phyloP scores from a whole-genome alignment of 2,888 invertebrate genomes.

The Oscheius sp. region DNA sequence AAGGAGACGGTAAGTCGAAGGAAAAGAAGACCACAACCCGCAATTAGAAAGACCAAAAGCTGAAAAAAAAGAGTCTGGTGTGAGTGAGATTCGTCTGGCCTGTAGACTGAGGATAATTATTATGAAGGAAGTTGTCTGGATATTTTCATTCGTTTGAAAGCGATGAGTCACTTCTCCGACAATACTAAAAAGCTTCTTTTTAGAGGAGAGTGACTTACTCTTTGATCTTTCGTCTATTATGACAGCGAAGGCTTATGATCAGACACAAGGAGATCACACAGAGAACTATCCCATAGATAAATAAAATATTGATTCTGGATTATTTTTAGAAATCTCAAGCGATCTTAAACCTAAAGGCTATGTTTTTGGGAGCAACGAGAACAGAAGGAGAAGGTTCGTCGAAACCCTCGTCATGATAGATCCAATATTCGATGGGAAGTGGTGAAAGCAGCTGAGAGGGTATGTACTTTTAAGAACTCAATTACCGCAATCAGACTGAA shows the following conservation, averaged over 20 bases:
- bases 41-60: not conserved
- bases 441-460: not conserved
- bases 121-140: slow-evolving; percentile 6
- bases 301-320: slow-evolving; percentile 1
- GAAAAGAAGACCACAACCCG: not conserved
- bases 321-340: no score
- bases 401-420: not conserved
- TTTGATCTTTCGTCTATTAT: not conserved
- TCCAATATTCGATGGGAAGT: not conserved
- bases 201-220: not conserved
- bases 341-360: not conserved
- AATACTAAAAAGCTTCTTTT: not conserved
- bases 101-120: not conserved
- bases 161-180: not conserved
- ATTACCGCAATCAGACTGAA: slow-evolving; percentile 4
- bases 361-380: not conserved
- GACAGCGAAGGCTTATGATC: not conserved
- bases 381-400: not conserved
- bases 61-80: not conserved
- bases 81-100: not conserved
- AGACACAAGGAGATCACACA: not conserved
- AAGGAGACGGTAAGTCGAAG: not conserved
- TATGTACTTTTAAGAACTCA: not conserved
- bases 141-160: slow-evolving; percentile 13
- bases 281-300: not conserved